These are phyloP conservation scores for Apodemus sylvaticus DNA, from an alignment of 2,113 vertebrate species.

Conservation along the genomic window DNA sequence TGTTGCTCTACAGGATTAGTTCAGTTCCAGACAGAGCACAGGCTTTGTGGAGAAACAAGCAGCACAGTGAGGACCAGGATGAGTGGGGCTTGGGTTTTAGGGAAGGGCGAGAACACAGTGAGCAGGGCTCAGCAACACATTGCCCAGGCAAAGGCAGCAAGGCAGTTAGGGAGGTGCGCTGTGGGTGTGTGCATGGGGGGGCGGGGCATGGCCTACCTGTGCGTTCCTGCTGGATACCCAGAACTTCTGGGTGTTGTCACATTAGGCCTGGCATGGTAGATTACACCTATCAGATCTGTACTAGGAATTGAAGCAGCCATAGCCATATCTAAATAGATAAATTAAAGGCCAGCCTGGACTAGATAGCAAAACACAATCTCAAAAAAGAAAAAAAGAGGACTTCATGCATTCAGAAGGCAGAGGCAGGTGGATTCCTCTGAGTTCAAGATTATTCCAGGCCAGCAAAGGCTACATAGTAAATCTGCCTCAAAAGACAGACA, in stretches of 20 bases:
- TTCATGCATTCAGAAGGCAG: not conserved
- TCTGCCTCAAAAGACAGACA: not conserved
- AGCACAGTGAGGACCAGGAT: not conserved
- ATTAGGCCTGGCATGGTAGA: not conserved
- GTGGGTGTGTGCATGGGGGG: not conserved
- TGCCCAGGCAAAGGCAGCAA: not conserved
- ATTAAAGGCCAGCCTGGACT: not conserved
- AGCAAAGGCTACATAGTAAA: not conserved
- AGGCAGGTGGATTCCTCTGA: not conserved
- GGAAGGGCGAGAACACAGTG: not conserved
- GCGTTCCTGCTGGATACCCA: not conserved
- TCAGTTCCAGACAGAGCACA: constrained; percentile 8
- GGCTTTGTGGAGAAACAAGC: not conserved
- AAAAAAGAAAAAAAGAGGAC: not conserved
- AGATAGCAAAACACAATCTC: not conserved
- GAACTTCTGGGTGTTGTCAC: not conserved
- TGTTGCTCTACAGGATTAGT: not conserved
- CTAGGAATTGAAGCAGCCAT: not conserved
- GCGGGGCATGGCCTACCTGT: not conserved
- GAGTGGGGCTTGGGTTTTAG: not conserved
- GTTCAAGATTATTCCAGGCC: not conserved
- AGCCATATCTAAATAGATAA: too few relatives aligned
- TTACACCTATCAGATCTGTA: not conserved
- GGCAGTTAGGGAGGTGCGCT: not conserved
- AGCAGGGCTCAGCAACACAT: not conserved